Percentiles rank a stretch among this genome's conserved stretches.
These are phyloP conservation scores for Apaloderma vittatum DNA, from an alignment of 2,113 vertebrate species.

Conservation along the genomic window DNA sequence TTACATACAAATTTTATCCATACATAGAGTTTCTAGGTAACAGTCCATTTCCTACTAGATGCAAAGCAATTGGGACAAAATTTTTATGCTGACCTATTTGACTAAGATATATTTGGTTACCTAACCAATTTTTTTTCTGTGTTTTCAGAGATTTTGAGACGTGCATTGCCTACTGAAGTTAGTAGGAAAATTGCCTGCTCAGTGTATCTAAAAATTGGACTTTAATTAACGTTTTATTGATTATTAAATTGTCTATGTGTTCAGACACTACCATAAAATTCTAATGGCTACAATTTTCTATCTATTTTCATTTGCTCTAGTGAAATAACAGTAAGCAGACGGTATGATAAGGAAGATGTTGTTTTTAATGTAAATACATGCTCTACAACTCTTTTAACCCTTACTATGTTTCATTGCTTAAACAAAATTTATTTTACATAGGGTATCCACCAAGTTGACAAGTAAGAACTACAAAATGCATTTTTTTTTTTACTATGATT, in stretches of 20 bases:
- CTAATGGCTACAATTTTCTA: background rate
- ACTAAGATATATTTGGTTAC: background rate
- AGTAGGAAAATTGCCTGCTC: background rate
- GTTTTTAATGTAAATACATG: background rate
- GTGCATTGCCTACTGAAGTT: background rate
- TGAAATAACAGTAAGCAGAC: background rate
- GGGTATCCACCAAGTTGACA: background rate
- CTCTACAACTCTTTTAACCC: background rate
- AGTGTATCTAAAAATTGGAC: background rate
- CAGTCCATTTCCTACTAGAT: background rate
- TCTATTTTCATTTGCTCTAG: background rate
- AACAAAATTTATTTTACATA: background rate
- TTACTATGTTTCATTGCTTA: background rate
- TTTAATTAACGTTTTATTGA: slow-evolving; percentile 26
- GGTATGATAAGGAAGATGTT: background rate
- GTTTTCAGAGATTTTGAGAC: background rate
- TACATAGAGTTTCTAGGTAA: background rate
- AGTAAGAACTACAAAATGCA: background rate
- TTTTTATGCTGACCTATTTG: background rate
- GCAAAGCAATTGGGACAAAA: background rate
- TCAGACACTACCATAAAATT: background rate
- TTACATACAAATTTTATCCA: background rate
- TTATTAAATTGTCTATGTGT: background rate
- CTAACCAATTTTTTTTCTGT: background rate
- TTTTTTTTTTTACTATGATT: background rate